Percentiles rank a stretch among this genome's conserved stretches.
Conservation (phyloP, 2,797 vertebrate genomes). For the Dendrocincla tyrannina region DNA sequence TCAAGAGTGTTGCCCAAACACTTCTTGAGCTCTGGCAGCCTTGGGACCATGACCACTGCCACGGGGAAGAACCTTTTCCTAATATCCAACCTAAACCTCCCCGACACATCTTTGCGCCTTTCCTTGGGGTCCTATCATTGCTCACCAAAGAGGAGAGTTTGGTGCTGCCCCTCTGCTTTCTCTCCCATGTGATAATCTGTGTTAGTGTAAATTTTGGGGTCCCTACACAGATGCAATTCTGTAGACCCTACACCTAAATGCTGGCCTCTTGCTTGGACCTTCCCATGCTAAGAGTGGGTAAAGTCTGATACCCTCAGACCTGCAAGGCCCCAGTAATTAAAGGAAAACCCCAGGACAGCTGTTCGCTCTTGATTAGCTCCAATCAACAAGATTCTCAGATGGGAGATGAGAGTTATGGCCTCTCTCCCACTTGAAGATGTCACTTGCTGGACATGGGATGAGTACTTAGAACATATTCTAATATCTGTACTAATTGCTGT, state of each 20-base stretch:
- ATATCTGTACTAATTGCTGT: neutral
- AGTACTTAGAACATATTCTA: neutral
- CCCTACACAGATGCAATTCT: neutral
- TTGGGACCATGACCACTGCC: neutral
- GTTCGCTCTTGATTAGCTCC: neutral
- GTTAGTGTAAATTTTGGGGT: neutral
- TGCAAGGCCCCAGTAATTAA: neutral
- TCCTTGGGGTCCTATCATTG: neutral
- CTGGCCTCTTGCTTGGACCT: neutral
- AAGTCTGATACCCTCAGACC: neutral
- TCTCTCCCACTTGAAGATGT: neutral
- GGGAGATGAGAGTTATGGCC: fast-evolving
- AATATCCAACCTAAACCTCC: neutral
- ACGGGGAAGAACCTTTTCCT: too few species aligned
- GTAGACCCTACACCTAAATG: neutral
- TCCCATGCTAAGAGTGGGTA: neutral
- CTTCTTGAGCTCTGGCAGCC: neutral
- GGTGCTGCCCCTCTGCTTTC: neutral
- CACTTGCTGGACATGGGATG: neutral
- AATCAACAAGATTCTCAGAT: neutral
- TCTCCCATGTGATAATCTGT: neutral
- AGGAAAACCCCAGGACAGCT: neutral
- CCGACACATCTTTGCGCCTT: neutral
- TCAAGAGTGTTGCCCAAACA: neutral
- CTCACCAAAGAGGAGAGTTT: neutral